Evolutionary conservation across 1,140 invertebrate species (phyloP), one percentile per base, ranked within the genome.

Genomic region (Monomorium pharaonis): DNA sequence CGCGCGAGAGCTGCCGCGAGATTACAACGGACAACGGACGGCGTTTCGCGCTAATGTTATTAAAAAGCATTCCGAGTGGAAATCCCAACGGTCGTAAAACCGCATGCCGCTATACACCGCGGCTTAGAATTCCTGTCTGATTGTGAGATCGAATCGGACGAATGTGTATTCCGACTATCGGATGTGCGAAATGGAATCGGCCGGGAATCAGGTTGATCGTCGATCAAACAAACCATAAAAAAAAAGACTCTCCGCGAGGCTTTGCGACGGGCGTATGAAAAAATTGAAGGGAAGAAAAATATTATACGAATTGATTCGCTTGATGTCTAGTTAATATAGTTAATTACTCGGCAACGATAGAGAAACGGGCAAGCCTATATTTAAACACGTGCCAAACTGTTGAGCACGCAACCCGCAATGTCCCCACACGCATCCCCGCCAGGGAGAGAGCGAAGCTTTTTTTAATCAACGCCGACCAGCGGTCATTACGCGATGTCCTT

Each of bases 401-500:
- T 78, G 33, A 72, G 42, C 47, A 44, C 77, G 63, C 63, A 78
- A 21, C 21, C 30, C 27, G 21, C 6, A 16, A 37, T 12, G 62
- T 21, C 18, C 37, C 24, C 63, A 14, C 42, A 16, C 12, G 18
- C 62, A 51, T 14, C 63, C 76, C 63, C 58, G 33, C 65, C 58
- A 30, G 21, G 67, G 62, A 76, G 21, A 63, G 62, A 76, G 78
- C 76, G 88, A 83, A 77, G 86, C 83, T 75, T 87, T 94, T 92
- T 94, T 94, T 93, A 94, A 94, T 92, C 91, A 93, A 94, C 90
- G 87, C 80, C 86, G 83, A 77, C 86, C 88, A 87, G 67, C 86
- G 85, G 90, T 94, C 91, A 94, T 94, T 92, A 93, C 88, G n/a
- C n/a, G 92, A 92, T 86, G 89, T 91, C 91, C 91, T 91, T 94